A percentile compares a stretch with the other conserved stretches of the same genome.
These are phyloP conservation scores for Triops cancriformis DNA, from an alignment of 1,140 invertebrate species.

Conservation along the genomic window DNA sequence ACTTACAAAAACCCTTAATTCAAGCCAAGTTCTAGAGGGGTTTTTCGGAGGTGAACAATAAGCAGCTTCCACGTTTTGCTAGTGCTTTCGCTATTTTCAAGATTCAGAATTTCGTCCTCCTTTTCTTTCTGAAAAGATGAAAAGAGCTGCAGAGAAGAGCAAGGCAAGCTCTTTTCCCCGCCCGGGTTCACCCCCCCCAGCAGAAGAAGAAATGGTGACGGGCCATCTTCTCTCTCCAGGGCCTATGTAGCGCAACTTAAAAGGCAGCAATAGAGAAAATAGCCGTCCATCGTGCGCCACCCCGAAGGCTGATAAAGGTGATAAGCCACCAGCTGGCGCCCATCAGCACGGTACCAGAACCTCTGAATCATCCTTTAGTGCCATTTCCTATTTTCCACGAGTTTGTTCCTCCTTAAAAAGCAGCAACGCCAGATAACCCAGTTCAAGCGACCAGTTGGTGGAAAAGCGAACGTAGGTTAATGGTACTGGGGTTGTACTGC, in stretches of 20 bases:
- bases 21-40: background rate
- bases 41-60: background rate
- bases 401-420: too few species aligned
- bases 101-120: background rate
- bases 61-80: background rate
- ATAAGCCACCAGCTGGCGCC: conserved; percentile 7
- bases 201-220: background rate
- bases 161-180: background rate
- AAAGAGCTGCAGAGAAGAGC: background rate
- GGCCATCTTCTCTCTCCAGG: background rate
- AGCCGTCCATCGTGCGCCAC: background rate
- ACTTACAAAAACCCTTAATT: background rate
- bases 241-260: background rate
- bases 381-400: background rate
- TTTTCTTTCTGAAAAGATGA: background rate
- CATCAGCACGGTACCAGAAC: background rate
- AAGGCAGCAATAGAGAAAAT: background rate
- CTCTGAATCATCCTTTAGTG: background rate
- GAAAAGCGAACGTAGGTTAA: too few species aligned
- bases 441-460: too few species aligned
- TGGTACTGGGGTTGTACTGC: too few species aligned
- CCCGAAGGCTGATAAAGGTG: background rate
- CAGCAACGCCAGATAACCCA: too few species aligned
- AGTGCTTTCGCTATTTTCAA: background rate
- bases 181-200: background rate